A percentile compares a stretch with the other conserved stretches of the same genome.
Evolutionary conservation across 2,797 vertebrate species (phyloP).

Genomic region (Scleropages formosus): DNA sequence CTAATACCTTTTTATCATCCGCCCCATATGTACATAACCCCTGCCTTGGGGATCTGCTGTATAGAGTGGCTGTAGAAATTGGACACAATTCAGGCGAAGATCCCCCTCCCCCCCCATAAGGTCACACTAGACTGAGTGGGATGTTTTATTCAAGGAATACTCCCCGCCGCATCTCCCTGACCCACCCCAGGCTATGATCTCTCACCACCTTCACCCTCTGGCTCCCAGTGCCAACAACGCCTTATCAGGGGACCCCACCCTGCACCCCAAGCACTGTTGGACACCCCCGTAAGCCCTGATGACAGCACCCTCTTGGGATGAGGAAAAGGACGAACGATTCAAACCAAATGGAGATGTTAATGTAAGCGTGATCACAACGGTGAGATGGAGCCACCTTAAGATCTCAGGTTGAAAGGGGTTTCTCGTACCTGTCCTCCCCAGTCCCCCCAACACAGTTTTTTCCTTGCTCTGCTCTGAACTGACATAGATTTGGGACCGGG

Average conservation of each 20-base stretch:
- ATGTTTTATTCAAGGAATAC: constrained; percentile 36
- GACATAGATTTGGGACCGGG: background rate
- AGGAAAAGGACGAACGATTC: constrained; percentile 33
- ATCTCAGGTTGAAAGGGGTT: constrained; percentile 50
- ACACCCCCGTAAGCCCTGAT: background rate
- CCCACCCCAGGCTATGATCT: too few species aligned
- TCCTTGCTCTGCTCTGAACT: constrained; percentile 7
- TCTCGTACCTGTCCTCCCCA: constrained; percentile 33
- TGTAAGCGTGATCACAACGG: background rate
- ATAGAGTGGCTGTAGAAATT: constrained; percentile 84
- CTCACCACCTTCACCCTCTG: background rate
- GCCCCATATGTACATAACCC: constrained; percentile 82
- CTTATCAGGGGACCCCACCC: constrained; percentile 2
- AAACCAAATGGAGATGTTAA: constrained; percentile 32
- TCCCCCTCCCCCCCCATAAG: constrained; percentile 39
- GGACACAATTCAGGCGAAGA: constrained; percentile 64
- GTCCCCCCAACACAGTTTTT: constrained; percentile 29
- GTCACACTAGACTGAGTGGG: constrained; percentile 33
- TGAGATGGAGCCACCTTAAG: constrained; percentile 42
- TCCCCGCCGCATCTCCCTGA: constrained; percentile 20
- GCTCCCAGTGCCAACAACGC: background rate
- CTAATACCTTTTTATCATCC: constrained; percentile 70
- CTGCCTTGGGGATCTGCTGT: constrained; percentile 68
- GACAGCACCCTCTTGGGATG: constrained; percentile 17
- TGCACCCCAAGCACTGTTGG: background rate